Conservation (phyloP, 2,797 vertebrate genomes). For the Eremophila alpestris region DNA sequence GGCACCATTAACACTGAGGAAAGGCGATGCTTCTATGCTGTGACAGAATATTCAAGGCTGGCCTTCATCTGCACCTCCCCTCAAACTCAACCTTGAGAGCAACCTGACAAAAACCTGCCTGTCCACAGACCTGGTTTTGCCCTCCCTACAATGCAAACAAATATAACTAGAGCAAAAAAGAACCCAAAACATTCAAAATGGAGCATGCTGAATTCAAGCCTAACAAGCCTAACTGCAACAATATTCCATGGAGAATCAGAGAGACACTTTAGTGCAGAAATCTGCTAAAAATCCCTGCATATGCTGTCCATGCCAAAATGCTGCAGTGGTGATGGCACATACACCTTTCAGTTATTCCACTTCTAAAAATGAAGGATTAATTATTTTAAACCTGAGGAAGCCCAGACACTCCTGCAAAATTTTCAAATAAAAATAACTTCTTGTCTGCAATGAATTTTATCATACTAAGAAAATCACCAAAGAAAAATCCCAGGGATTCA, state of each 20-base stretch:
- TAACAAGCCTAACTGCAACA: fast-evolving
- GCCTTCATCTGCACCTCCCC: neutral
- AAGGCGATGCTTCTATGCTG: neutral
- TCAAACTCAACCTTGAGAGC: neutral
- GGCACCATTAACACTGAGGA: neutral
- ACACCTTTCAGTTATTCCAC: neutral
- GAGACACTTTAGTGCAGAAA: neutral
- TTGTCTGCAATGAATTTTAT: neutral
- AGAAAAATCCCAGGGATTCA: neutral
- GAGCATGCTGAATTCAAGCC: neutral
- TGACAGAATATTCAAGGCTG: neutral
- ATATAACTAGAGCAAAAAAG: fast-evolving
- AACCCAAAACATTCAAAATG: neutral
- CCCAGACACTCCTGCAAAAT: neutral
- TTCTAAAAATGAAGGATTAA: neutral
- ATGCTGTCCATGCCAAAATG: neutral
- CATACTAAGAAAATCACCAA: neutral
- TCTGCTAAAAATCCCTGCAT: neutral
- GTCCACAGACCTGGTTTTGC: neutral
- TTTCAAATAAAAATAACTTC: neutral
- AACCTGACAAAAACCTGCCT: neutral
- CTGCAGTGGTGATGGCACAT: neutral
- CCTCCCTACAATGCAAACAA: neutral
- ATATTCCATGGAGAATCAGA: neutral
- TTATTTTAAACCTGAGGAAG: neutral